Conservation (phyloP, 1,140 invertebrate species). For the Oncopodura yosiiana region DNA sequence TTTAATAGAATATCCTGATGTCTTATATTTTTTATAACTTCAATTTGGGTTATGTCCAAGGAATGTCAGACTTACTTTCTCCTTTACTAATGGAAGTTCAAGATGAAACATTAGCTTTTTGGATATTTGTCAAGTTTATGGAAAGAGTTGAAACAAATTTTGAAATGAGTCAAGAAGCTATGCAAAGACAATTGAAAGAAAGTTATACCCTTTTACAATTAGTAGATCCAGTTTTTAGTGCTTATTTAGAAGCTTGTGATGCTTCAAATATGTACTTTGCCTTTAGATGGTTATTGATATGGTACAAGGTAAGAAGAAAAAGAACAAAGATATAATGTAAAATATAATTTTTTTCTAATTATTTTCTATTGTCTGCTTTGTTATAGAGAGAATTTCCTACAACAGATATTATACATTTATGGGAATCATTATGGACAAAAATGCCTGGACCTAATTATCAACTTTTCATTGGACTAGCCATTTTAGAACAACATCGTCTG, state of each 20-base stretch:
- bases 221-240: constrained; percentile 69
- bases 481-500: constrained; percentile 49
- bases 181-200: constrained; percentile 84
- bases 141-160: constrained; percentile 92
- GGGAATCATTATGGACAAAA: constrained; percentile 49
- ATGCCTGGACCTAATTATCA: constrained; percentile 47
- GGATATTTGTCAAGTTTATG: constrained; percentile 99
- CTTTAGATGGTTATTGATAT: constrained; percentile 82
- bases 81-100: constrained; percentile 83
- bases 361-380: constrained; percentile 9
- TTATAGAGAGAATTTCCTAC: constrained; percentile 57
- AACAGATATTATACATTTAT: constrained; percentile 56
- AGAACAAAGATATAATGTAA: not conserved
- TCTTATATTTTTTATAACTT: constrained; percentile 99
- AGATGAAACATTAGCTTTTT: constrained; percentile 93
- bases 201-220: constrained; percentile 63
- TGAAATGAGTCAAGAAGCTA: constrained; percentile 92
- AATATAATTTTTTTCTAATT: too few relatives aligned
- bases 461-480: constrained; percentile 50
- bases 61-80: constrained; percentile 94
- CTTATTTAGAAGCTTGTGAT: constrained; percentile 80
- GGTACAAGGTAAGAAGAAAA: constrained; percentile 52
- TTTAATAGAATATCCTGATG: constrained; percentile 85
- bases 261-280: constrained; percentile 98
- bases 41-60: constrained; percentile 89